Evolutionary conservation across 1,140 invertebrate species (phyloP), one percentile per base, ranked within the genome.

Genomic region (Araneus ventricosus): DNA sequence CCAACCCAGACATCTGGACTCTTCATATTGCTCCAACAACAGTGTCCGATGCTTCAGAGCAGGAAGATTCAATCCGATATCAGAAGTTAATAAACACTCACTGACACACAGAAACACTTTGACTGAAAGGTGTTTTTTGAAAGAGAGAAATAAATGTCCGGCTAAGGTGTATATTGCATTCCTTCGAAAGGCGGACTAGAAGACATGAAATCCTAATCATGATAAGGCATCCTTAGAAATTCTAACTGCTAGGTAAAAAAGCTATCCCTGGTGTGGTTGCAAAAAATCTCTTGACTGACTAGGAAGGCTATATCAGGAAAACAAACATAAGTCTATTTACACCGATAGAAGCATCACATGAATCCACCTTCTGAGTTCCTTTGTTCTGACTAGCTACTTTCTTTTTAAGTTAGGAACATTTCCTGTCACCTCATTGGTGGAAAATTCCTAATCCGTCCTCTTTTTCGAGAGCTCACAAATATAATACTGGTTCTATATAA

Each of bases 261-360:
- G n/a, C 61, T 63, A 67, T 45, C 22, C 57, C 24, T 37, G 61
- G n/a, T 41, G n/a, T 41, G 57, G 41, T 27, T 92, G 90, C 59
- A 92, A 85, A 84, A 84, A 92, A 92, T 92, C 22, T 87, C 91
- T 92, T 86, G 91, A 17, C 52, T 92, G 82, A 75, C 91, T 79
- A 85, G 61, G 63, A 86, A 87, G 63, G 37, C 39, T 86, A 79
- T 79, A 70, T 70, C 34, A 41, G 20, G 84, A 92, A 92, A 85
- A 80, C 63, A 67, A 59, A 67, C 24, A 63, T 20, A 90, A 27
- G 17, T 92, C 80, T 92, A 63, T 84, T n/a, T 92, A 52, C 80
- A 86, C 7, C 10, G 30, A 80, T 14, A 61, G 24, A 52, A 61
- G 39, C 61, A 85, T 37, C 61, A 67, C 52, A 27, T 70, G 22